Evolutionary conservation across 2,113 vertebrate species (phyloP), one percentile per base, ranked within the genome.

Genomic region (Sturnus vulgaris): DNA sequence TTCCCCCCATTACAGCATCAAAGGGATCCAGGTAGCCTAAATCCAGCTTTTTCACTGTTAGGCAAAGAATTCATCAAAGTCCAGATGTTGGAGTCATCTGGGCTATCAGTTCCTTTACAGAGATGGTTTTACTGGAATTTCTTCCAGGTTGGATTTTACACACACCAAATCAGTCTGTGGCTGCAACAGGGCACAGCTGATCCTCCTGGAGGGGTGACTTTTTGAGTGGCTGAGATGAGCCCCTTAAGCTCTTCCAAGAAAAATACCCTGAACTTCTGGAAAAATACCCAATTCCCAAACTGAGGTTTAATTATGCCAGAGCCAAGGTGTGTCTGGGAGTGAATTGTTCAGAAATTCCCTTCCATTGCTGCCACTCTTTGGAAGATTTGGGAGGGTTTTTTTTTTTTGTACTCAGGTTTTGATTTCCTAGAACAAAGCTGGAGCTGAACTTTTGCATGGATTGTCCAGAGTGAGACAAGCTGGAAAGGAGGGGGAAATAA

Each of bases 221-320:
- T 33, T 79, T 19, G 35, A 19, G 21, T 71, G 46, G 22, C 57
- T 57, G 60, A 84, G 42, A 33, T 56, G 68, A 95, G 2, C 6
- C 21, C 15, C 5, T 66, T 42, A 39, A 88, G 33, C 30, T 73
- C 30, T 60, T 76, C 27, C 56, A 19, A 53, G 3, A 12, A 47
- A 73, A 75, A 52, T 5, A 91, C 9, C 22, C 17, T 46, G 15
- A 92, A 28, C 11, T 85, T 15, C 40, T 60, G 35, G 4, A 37
- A 53, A 47, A n/a, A 7, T 0, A 3, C 11, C 10, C 5, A 40
- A 0, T 66, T 75, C 7, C 7, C 25, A 37, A 70, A 63, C 17
- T 21, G 13, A 53, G 17, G 6, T 52, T 92, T 65, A 49, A 40
- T 39, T 70, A 2, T 40, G 23, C 37, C 3, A 2, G 30, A 15